Evolutionary conservation across 1,140 invertebrate species (phyloP), one percentile per base, ranked within the genome.

Genomic region (Drosophila dunni): DNA sequence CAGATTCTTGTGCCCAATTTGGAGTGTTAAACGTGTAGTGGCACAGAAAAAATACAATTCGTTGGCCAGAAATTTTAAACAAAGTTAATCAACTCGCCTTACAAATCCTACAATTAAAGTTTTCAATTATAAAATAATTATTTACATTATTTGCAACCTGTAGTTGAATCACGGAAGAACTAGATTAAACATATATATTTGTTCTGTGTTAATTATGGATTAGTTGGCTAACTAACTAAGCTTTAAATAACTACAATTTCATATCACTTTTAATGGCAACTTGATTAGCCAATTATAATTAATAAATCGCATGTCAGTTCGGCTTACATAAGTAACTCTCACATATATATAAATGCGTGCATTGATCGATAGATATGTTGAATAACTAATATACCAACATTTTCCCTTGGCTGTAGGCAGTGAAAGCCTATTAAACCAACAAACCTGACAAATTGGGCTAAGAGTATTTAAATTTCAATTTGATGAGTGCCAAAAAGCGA

Each of bases 381-480:
- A 48, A 29, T 36, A 45, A 48, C 38, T 60, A 66, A 73, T 61
- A 20, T 40, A 44, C 11, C 17, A 75, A 65, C 61, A 65, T 46
- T 56, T 42, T 9, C n/a, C 10, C n/a, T 48, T 29, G 57, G 64
- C 63, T 62, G 58, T 50, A 15, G n/a, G 15, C 45, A 66, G 82
- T 69, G 83, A 85, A 79, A 85, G 82, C 67, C 61, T 61, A 71
- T 60, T 20, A 68, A 65, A 58, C 36, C 40, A n/a, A 58, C 44
- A 15, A 40, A 40, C 7, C 7, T 17, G 13, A 24, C 15, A 29
- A 63, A 15, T 42, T 58, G 36, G 24, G 74, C n/a, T 5, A n/a
- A 56, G 34, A 24, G 36, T 11, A 20, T 20, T 7, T 11, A 24
- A n/a, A 24, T 29, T 51, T 20, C 3, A 24, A 13, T 10, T 40